Evolutionary conservation across 2,113 vertebrate genomes (phyloP).

Genomic region (Aphelocoma coerulescens): DNA sequence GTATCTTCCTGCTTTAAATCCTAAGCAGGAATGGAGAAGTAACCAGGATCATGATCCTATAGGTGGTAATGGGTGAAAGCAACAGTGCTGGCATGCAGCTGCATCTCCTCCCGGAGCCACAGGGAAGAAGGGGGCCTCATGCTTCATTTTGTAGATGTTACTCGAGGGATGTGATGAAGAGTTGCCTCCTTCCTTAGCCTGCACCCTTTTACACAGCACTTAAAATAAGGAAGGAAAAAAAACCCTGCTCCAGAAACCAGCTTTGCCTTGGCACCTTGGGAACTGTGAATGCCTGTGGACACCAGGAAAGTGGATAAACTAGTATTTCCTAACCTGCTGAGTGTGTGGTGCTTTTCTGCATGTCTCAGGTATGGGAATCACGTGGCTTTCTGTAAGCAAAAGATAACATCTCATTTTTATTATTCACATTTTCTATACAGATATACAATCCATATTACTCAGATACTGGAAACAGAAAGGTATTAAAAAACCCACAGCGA

Average conservation of each 20-base stretch:
- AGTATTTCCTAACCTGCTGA: neutral
- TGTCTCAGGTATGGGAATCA: neutral
- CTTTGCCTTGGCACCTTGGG: neutral
- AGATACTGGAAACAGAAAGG: neutral
- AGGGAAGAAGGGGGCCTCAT: neutral
- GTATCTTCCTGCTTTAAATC: neutral
- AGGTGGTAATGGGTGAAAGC: neutral
- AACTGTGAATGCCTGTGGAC: no score
- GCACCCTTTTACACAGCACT: neutral
- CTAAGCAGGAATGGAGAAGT: neutral
- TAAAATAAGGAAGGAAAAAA: neutral
- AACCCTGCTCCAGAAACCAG: neutral
- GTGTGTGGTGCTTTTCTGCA: neutral
- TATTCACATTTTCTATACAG: neutral
- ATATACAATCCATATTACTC: neutral
- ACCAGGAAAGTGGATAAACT: neutral
- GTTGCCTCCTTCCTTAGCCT: neutral
- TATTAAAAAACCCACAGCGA: rapidly evolving
- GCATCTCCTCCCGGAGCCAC: neutral
- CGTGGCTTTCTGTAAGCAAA: neutral
- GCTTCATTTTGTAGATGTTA: neutral
- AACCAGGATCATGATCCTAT: neutral
- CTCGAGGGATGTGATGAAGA: neutral
- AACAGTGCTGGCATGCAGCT: neutral
- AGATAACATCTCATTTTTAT: neutral